Base-by-base conservation (phyloP, 1,140 invertebrate species). In the Branchinecta lynchi region DNA sequence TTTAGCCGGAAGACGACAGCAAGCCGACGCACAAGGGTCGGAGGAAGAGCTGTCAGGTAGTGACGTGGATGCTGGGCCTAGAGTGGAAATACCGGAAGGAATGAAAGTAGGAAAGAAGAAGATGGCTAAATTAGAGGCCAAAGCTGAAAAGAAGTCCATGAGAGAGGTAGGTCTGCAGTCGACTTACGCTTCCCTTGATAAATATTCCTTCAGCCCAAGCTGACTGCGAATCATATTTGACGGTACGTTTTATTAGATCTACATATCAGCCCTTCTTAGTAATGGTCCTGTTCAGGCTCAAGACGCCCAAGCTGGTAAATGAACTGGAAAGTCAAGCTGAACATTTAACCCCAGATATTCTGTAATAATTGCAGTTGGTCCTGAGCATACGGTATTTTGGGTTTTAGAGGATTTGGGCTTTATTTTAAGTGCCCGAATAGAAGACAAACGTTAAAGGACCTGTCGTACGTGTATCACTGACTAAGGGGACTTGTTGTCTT, bases 71-170 rank as follows among this genome's bases (percentile, higher is more conserved):
- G 75, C 76, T 45, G 77, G 72, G 69, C 72, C 32, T 73, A 79
- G 76, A 51, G 79, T 80, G 43, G 76, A 76, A 45, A 75, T 72
- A 72, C 81, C 80, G 67, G 76, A 76, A 45, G 75, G 72, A 73
- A 84, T 86, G 7, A 96, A 95, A 81, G 85, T 97, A 75, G 95
- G 95, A 8, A 87, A 92, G 0, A 98, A 98, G 79, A 95, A 94
- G 78, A 78, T 87, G 21, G 90, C 90, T 0, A 95, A 95, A 78
- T 76, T 95, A 66, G 90, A 93, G 81, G 88, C 89, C 0, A 98
- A 98, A 78, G 89, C 92, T 69, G 92, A 96, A 73, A 93, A 88
- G 75, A 89, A 89, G 76, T 82, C 86, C 8, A 84, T 87, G 68
- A 83, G 93, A 75, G 92, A 96, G 82, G 83, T 84, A 76, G 72